Conservation (phyloP, 92 coral and sea anemone genomes). For the Siderastrea radians region DNA sequence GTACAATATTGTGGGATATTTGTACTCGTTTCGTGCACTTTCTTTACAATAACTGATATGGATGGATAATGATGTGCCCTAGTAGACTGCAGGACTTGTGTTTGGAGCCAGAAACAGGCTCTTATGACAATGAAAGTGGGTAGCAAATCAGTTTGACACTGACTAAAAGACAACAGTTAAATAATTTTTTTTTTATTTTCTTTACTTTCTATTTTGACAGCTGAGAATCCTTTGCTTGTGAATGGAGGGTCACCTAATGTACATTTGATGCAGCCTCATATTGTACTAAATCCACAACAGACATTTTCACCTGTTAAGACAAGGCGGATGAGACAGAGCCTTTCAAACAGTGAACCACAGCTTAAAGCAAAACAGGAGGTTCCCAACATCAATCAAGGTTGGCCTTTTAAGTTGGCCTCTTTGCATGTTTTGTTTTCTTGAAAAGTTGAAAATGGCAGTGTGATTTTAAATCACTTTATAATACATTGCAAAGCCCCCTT, state of each 20-base stretch:
- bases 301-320: conserved; percentile 91
- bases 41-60: no score
- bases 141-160: no score
- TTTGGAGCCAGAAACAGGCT: no score
- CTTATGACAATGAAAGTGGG: no score
- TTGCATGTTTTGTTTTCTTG: background rate
- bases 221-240: conserved; percentile 21
- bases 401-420: background rate
- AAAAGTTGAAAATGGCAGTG: background rate
- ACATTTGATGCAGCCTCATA: conserved; percentile 25
- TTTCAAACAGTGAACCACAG: conserved; percentile 64
- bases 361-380: conserved; percentile 1
- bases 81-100: no score
- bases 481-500: no score
- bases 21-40: no score
- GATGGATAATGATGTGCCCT: no score
- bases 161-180: no score
- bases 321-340: conserved; percentile 79
- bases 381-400: conserved; percentile 17
- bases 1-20: no score
- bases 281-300: conserved; percentile 36
- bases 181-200: background rate
- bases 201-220: conserved; percentile 5
- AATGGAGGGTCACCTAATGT: conserved; percentile 63
- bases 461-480: background rate